A percentile compares a stretch with the other conserved stretches of the same genome.
Conservation (phyloP, 2,888 invertebrate genomes). For the Phlogophora meticulosa region DNA sequence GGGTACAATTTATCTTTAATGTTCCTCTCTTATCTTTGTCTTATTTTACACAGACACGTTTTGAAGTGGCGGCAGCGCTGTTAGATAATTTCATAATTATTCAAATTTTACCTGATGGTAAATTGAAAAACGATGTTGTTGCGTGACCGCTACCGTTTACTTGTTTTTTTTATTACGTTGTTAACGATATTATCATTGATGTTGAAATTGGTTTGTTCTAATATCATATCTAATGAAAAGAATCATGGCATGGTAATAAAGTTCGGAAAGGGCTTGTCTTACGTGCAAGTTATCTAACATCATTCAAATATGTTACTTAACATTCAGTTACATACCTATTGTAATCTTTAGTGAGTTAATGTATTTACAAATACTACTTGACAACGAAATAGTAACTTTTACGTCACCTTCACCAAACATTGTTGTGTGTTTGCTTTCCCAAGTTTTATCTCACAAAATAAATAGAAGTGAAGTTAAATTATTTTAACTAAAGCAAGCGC, state of each 20-base stretch:
- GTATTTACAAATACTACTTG: slow-evolving; percentile 19
- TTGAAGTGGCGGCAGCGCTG: slow-evolving; percentile 38
- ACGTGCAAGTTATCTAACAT: slow-evolving; percentile 53
- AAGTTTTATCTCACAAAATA: slow-evolving; percentile 52
- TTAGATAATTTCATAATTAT: slow-evolving; percentile 67
- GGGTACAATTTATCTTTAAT: slow-evolving; percentile 52
- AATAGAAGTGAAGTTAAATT: slow-evolving; percentile 54
- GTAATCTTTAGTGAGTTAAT: slow-evolving; percentile 3
- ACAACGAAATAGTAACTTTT: slow-evolving; percentile 54
- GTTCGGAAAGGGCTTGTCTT: slow-evolving; percentile 56
- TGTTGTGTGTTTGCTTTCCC: slow-evolving; percentile 37
- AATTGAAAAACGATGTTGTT: slow-evolving; percentile 68
- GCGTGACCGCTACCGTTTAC: slow-evolving; percentile 75
- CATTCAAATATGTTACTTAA: slow-evolving; percentile 5
- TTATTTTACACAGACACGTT: slow-evolving; percentile 56
- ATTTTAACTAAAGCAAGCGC: slow-evolving; percentile 45
- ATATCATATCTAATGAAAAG: slow-evolving; percentile 55
- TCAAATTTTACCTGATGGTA: slow-evolving; percentile 61
- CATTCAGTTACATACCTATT: slow-evolving; percentile 14
- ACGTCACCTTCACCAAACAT: slow-evolving; percentile 62
- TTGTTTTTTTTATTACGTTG: slow-evolving; percentile 66
- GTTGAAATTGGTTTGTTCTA: slow-evolving; percentile 58
- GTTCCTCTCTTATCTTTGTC: slow-evolving; percentile 48
- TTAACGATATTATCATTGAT: slow-evolving; percentile 64
- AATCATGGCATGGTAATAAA: slow-evolving; percentile 69